These are phyloP conservation scores for Drosophila austrosaltans DNA, from an alignment of 2,888 invertebrate genomes.

Conservation along the genomic window DNA sequence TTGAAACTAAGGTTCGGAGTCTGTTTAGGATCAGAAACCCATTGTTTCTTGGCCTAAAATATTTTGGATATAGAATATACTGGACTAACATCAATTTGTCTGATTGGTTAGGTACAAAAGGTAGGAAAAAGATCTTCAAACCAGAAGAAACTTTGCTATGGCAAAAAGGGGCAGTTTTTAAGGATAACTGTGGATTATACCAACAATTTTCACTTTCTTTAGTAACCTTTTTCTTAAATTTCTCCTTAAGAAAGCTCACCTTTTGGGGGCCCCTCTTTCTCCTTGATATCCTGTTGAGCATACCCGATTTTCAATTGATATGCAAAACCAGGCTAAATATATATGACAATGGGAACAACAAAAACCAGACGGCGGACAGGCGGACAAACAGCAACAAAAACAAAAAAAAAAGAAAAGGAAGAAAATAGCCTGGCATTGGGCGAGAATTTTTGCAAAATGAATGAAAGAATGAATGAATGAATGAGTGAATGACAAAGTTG, in stretches of 20 bases:
- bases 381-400: neutral
- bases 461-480: conserved; percentile 35
- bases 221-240: neutral
- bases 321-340: conserved; percentile 33
- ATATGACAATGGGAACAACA: conserved; percentile 34
- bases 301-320: conserved; percentile 11
- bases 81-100: too few relatives aligned
- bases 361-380: conserved; percentile 12
- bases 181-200: too few relatives aligned
- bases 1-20: too few relatives aligned
- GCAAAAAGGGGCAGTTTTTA: too few relatives aligned
- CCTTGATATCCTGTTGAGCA: neutral
- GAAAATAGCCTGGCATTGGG: conserved; percentile 21
- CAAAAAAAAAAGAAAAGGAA: neutral
- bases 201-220: too few relatives aligned
- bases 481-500: conserved; percentile 30
- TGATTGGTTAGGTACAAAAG: too few relatives aligned
- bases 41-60: too few relatives aligned
- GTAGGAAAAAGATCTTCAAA: too few relatives aligned
- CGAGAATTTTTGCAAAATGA: conserved; percentile 33
- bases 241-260: neutral
- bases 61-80: too few relatives aligned
- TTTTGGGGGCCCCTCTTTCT: neutral
- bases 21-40: too few relatives aligned
- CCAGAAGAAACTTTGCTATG: too few relatives aligned